Evolutionary conservation across 2,888 invertebrate genomes (phyloP), one percentile per base, ranked within the genome.

Genomic region (Dicranocentrus wangi): DNA sequence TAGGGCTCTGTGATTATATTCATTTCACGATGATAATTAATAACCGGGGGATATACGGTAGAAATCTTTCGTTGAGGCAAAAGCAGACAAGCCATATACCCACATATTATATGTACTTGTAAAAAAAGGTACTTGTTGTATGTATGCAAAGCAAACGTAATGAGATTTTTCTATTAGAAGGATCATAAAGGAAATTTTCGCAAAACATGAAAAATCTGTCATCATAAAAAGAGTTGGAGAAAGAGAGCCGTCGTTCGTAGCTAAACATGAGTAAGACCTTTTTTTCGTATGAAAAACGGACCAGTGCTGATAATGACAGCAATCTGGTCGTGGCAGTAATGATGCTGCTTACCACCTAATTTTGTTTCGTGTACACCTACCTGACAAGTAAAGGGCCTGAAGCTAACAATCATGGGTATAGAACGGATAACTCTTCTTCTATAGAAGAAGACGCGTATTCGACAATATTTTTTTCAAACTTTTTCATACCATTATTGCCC

Each of bases 241-340:
- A n/a, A n/a, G n/a, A n/a, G n/a, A n/a, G n/a, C n/a, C n/a, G n/a
- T n/a, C n/a, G n/a, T n/a, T n/a, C 51, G n/a, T 51, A 51, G 19
- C 51, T n/a, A 51, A 19, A 51, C 51, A 51, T 19, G 19, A 17
- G n/a, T 39, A n/a, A n/a, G n/a, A 8, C 39, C 39, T 39, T 2
- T n/a, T 51, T 51, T 51, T 51, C 51, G 19, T 19, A 51, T 51
- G 28, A 19, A 58, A 71, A 71, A 43, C 27, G 28, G 71, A 58
- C 60, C 71, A 21, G 53, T 53, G 43, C n/a, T 53, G 61, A 61
- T 61, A 71, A 58, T 58, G 58, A 58, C 42, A 13, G 61, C 27
- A 58, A 43, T 39, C 25, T 1, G 15, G 53, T 28, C 53, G 51
- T 51, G 53, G 51, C 63, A 32, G 51, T 63, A 58, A 61, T 61